Evolutionary conservation across 1,140 invertebrate species (phyloP), one percentile per base, ranked within the genome.

Genomic region (Copidosoma floridanum): DNA sequence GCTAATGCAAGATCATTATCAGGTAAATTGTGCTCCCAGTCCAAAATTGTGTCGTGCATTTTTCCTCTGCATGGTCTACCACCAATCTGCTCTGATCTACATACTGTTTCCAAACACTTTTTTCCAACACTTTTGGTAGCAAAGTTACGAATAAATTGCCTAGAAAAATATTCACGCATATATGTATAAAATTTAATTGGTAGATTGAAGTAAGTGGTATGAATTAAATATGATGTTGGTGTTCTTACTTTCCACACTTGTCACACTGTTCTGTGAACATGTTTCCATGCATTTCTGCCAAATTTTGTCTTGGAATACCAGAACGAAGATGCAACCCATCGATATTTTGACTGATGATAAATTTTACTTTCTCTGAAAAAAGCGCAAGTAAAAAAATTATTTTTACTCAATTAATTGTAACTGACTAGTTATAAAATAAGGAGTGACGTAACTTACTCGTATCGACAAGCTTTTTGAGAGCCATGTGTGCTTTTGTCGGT

Each of bases 221-320:
- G 32, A 29, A 44, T 43, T 52, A 46, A 32, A 37, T 4, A 44
- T 38, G 29, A 21, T 27, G 20, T 46, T 47, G n/a, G n/a, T n/a
- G n/a, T 58, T 64, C 63, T 67, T 83, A 94, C 92, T 86, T 93
- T 76, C 88, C 83, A 82, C 97, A 99, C 71, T 89, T 86, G 70
- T 89, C 88, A 76, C 97, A 99, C 72, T 96, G 89, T 80, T 98
- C 95, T 43, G 93, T 85, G 79, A 97, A 99, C 89, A 99, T 98
- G 76, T 99, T 99, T 32, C 97, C 97, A 84, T 99, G 97, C 26
- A 99, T 81, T 81, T 99, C 97, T 32, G 95, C 87, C 54, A 99
- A 78, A 73, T 88, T 80, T 65, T 88, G 84, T 57, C 95, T 83
- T 12, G 85, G 78, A 60, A 98, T 78, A 14, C 95, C 95, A 37